Conservation (phyloP, 2,113 vertebrate species). For the Vimba vimba region DNA sequence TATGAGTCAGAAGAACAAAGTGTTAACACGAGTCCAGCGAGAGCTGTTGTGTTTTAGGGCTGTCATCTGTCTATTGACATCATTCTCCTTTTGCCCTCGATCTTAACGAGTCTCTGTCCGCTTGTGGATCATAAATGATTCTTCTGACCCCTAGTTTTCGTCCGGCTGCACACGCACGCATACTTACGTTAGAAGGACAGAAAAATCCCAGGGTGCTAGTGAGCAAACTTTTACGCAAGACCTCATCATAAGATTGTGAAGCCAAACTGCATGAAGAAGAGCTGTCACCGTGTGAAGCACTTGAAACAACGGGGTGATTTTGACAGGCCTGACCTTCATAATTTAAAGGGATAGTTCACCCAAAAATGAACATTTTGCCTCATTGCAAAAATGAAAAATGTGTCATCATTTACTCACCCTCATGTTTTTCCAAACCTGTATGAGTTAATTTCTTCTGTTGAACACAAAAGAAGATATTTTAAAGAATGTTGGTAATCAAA, state of each 20-base stretch:
- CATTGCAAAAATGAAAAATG: too few relatives aligned
- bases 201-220: conserved; percentile 4
- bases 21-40: conserved; percentile 25
- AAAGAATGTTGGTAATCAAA: too few relatives aligned
- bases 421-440: too few relatives aligned
- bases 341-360: too few relatives aligned
- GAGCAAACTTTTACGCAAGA: conserved; percentile 21
- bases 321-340: background rate
- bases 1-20: conserved; percentile 47
- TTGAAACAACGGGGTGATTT: background rate
- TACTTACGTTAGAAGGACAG: background rate
- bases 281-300: background rate
- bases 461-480: too few relatives aligned
- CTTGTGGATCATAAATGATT: conserved; percentile 38
- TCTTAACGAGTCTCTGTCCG: conserved; percentile 35
- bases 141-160: conserved; percentile 9
- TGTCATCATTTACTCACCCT: too few relatives aligned
- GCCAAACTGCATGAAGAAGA: background rate
- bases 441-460: too few relatives aligned
- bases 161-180: background rate
- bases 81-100: conserved; percentile 29
- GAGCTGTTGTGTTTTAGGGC: conserved; percentile 45
- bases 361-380: too few relatives aligned
- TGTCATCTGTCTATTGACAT: conserved; percentile 45
- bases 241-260: conserved; percentile 4